Base-by-base conservation (phyloP, 92 coral and sea anemone genomes). In the Palythoa grandis region DNA sequence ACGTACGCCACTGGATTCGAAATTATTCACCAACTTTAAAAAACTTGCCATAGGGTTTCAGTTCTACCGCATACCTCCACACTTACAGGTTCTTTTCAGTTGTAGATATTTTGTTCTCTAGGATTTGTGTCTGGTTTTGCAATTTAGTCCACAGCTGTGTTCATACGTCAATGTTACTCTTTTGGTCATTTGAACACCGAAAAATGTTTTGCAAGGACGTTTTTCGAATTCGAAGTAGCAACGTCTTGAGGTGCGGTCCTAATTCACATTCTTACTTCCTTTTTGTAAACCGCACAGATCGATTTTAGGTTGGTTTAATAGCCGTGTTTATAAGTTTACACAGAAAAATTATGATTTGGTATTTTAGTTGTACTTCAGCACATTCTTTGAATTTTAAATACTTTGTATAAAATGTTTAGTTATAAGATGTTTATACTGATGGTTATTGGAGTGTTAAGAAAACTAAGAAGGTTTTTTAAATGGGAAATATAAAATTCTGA, bases 61-160 rank as follows among this genome's bases (percentile, higher is more conserved):
- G 38, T 78, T 66, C 15, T 22, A 52, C 43, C 47, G 2, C 13
- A 22, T 65, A n/a, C 35, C 58, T 7, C 37, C 72, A n/a, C 52
- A 37, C 58, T 40, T 47, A 16, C 10, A 37, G 24, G 37, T 65
- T 11, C 47, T 47, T 43, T 15, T 65, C 66, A 14, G 23, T 66
- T 48, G 8, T 20, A 24, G 61, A 52, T 80, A 13, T 22, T 22
- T 22, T 38, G 3, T 25, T 1, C 29, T 25, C 58, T 25, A 57
- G 74, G 13, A 38, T 13, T 20, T 69, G 52, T 56, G 11, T 65
- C 74, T 19, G 71, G 13, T 47, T 39, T 40, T 63, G 43, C 37
- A 22, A 23, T 20, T 52, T 29, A 25, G 47, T 65, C 74, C 74
- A 66, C 85, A 80, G 85, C 66, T 52, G 22, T 15, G 19, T 17